These are phyloP conservation scores for Thecocarcelia acutangulata DNA, from an alignment of 2,888 invertebrate genomes.

Conservation along the genomic window DNA sequence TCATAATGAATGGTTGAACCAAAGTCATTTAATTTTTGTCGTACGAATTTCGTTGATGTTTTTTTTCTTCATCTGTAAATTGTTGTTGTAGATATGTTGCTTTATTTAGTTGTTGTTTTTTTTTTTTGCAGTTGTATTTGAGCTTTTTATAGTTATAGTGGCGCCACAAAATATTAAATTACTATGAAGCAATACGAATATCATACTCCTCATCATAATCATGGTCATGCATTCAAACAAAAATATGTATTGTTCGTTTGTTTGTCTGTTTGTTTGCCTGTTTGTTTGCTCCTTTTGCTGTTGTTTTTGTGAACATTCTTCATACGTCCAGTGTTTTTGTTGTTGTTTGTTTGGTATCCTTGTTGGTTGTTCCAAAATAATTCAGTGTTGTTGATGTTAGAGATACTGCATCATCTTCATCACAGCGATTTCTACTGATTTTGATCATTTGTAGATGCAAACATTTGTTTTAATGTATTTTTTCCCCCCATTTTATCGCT, in stretches of 20 bases:
- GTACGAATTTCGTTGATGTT: conserved; percentile 66
- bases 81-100: conserved; percentile 11
- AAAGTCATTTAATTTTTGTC: conserved; percentile 79
- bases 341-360: not conserved
- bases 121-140: conserved; percentile 55
- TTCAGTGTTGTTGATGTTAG: conserved; percentile 13
- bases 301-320: conserved; percentile 50
- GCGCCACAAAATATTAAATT: conserved; percentile 81
- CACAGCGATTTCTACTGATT: conserved; percentile 56
- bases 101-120: conserved; percentile 33
- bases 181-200: conserved; percentile 70
- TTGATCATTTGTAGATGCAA: conserved; percentile 54
- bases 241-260: not conserved
- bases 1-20: conserved; percentile 80
- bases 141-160: conserved; percentile 77
- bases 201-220: conserved; percentile 43
- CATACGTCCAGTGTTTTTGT: conserved; percentile 16
- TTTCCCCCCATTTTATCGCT: conserved; percentile 12
- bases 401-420: conserved; percentile 54
- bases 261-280: not conserved
- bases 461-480: conserved; percentile 40
- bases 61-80: not conserved
- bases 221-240: conserved; percentile 31
- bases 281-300: not conserved
- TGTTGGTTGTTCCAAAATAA: no score